These are phyloP conservation scores for Bergia puertoricense DNA, from an alignment of 92 coral and sea anemone species.

Conservation along the genomic window DNA sequence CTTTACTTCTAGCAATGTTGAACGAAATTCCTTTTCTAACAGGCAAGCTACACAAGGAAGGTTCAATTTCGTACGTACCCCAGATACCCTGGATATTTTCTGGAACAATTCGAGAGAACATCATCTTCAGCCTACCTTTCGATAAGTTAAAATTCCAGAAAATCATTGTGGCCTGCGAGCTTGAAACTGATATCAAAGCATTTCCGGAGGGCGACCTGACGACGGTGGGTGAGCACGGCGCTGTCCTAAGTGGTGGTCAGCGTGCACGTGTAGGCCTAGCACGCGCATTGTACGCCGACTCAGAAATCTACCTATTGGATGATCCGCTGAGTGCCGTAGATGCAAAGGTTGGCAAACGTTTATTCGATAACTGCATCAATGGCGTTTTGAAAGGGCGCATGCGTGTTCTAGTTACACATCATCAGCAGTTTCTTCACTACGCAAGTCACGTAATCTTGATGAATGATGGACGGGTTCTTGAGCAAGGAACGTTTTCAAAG, in stretches of 20 bases:
- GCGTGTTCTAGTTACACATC: slow-evolving; percentile 16
- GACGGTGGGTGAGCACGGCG: not conserved
- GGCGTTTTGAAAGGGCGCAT: not conserved
- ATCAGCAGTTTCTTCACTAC: not conserved
- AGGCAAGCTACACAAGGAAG: not conserved
- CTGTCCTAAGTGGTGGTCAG: no score
- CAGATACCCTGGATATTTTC: slow-evolving; percentile 1
- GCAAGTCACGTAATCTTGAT: not conserved
- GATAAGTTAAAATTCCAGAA: not conserved
- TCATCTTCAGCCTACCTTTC: not conserved
- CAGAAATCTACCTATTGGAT: slow-evolving; percentile 3
- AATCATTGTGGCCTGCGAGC: not conserved
- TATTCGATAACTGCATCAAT: slow-evolving; percentile 1
- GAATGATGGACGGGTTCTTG: not conserved
- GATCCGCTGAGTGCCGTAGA: not conserved
- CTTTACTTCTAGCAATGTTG: slow-evolving; percentile 7
- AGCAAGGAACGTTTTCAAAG: not conserved
- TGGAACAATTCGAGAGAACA: not conserved
- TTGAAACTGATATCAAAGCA: not conserved
- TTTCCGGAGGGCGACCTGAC: slow-evolving; percentile 7
- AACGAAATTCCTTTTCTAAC: not conserved
- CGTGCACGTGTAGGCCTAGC: not conserved
- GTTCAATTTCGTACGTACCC: not conserved
- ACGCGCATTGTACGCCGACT: slow-evolving; percentile 1
- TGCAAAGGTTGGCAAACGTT: slow-evolving; percentile 7